Percentiles rank a stretch among this genome's conserved stretches.
Evolutionary conservation across 2,113 vertebrate genomes (phyloP).

Genomic region (Sapajus apella): DNA sequence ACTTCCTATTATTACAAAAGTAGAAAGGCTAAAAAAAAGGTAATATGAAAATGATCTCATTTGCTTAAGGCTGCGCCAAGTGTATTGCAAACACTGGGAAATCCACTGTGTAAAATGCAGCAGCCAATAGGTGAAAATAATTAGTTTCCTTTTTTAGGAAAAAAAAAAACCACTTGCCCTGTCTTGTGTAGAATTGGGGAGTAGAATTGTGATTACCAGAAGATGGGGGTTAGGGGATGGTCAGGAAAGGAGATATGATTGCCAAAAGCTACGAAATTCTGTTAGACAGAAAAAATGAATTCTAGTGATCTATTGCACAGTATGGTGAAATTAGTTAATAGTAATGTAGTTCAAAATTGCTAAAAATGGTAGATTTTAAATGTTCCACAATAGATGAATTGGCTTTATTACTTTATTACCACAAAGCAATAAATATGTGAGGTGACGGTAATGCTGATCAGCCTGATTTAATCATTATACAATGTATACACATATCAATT

Average conservation of each 20-base stretch:
- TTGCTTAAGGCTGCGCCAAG: slow-evolving; percentile 78
- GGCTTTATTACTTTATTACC: no score
- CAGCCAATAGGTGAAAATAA: slow-evolving; percentile 78
- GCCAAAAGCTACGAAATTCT: neutral
- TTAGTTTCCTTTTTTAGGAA: slow-evolving; percentile 51
- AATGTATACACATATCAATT: no score
- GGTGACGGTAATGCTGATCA: neutral
- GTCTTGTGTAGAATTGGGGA: slow-evolving; percentile 13
- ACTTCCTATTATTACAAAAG: slow-evolving; percentile 80
- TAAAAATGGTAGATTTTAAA: neutral
- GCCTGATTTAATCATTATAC: neutral
- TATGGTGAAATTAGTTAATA: neutral
- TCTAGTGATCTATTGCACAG: neutral
- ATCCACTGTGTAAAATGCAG: slow-evolving; percentile 75
- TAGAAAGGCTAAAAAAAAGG: slow-evolving; percentile 78
- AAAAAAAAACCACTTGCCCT: slow-evolving; percentile 76
- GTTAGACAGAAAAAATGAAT: neutral
- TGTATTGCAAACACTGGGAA: slow-evolving; percentile 76
- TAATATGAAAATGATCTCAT: slow-evolving; percentile 78
- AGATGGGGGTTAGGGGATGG: neutral
- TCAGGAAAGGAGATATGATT: neutral
- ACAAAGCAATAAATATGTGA: neutral
- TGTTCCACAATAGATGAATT: neutral
- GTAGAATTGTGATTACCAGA: neutral
- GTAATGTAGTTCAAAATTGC: neutral